A percentile compares a stretch with the other conserved stretches of the same genome.
phyloP scores from a whole-genome alignment of 2,113 vertebrate species.

The Uropsilus gracilis region DNA sequence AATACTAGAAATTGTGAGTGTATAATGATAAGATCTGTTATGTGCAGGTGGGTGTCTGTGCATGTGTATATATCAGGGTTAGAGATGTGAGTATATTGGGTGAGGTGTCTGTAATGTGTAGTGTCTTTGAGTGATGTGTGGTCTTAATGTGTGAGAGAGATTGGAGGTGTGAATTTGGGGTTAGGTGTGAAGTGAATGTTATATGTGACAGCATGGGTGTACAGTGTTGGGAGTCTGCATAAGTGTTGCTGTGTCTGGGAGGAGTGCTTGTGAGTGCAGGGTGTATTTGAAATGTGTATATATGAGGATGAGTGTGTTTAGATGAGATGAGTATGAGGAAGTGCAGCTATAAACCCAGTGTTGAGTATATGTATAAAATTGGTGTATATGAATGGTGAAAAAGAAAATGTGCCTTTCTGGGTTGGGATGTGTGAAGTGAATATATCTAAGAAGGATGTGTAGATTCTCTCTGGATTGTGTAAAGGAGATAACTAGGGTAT shows the following conservation, averaged over 20 bases:
- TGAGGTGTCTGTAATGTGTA: slow-evolving; percentile 18
- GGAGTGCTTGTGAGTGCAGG: not conserved
- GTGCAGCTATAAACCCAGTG: slow-evolving; percentile 10
- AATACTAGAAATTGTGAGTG: not conserved
- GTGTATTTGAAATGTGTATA: slow-evolving; percentile 34
- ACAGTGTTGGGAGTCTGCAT: not conserved
- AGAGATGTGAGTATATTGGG: slow-evolving; percentile 8
- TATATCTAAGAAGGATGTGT: slow-evolving; percentile 18
- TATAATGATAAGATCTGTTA: not conserved
- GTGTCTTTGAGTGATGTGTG: slow-evolving; percentile 29
- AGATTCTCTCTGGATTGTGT: not conserved
- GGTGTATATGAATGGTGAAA: slow-evolving; percentile 21
- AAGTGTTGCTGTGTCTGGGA: slow-evolving; percentile 41
- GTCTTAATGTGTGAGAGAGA: slow-evolving; percentile 23
- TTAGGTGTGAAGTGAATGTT: slow-evolving; percentile 1
- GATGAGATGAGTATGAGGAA: slow-evolving; percentile 29
- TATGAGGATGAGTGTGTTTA: slow-evolving; percentile 15
- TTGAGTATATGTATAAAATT: slow-evolving; percentile 20
- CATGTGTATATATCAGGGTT: slow-evolving; percentile 26
- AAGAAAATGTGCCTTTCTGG: slow-evolving; percentile 4
- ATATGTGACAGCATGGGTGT: slow-evolving; percentile 22
- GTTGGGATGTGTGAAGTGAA: not conserved
- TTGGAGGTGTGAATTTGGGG: not conserved
- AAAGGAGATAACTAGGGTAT: not conserved
- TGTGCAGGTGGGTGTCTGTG: not conserved